Base-by-base conservation (phyloP, 1,140 invertebrate genomes). In the Solenopsis invicta region DNA sequence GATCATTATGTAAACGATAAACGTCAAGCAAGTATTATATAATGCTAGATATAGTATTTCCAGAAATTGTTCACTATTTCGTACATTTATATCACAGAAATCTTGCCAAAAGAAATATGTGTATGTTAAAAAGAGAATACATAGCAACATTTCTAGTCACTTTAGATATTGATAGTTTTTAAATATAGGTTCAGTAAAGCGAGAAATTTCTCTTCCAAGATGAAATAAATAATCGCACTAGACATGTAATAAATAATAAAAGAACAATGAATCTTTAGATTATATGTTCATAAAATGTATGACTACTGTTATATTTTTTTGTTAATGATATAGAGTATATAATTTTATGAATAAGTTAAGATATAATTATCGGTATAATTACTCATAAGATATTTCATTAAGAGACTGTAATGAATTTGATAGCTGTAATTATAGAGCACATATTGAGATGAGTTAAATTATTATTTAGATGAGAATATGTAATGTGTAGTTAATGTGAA, bases 71-170 rank as follows among this genome's bases (percentile, higher is more conserved):
- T 89, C 91, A 90, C 90, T 92, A 91, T 94, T 94, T 94, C 92
- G 50, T 94, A 94, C 93, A 94, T 94, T 94, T 94, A 92, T 93
- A 94, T 93, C 72, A 81, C 82, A 93, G 87, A 80, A 92, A 92
- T 92, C 89, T 93, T 94, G 93, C 92, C 92, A 94, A 94, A 93
- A 90, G 41, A 90, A 87, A 71, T 62, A 90, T 89, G 71, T 88
- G 81, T 77, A 84, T 76, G 74, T 85, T 87, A 54, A 89, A 69
- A 37, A 87, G 59, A 91, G 59, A 88, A 89, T 89, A 75, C 76
- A 34, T 88, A 89, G 85, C 52, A 86, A 91, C 77, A 87, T 92
- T 94, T 94, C 94, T 94, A 94, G 94, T 94, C 93, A 94, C 72
- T 82, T 91, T 92, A 91, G 86, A 89, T 89, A 87, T 66, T 56